These are phyloP conservation scores for Micromys minutus DNA, from an alignment of 2,113 vertebrate genomes.

Conservation along the genomic window DNA sequence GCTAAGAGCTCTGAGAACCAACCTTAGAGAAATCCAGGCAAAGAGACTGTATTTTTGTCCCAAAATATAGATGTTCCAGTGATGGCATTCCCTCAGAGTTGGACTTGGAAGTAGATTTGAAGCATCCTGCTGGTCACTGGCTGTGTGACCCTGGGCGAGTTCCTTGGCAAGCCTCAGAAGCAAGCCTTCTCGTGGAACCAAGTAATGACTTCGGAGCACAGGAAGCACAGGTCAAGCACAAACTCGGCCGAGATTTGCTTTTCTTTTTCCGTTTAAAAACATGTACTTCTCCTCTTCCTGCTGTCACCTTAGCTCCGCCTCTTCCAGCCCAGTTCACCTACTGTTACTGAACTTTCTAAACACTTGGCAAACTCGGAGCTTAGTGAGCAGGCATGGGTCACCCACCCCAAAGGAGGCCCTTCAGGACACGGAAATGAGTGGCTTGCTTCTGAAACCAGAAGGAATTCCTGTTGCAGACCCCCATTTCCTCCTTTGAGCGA, in stretches of 20 bases:
- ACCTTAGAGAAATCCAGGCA: background rate
- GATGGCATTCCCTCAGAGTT: background rate
- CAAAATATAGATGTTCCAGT: background rate
- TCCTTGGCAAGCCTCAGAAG: background rate
- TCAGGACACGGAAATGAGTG: background rate
- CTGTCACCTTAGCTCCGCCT: background rate
- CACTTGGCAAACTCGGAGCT: background rate
- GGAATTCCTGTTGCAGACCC: background rate
- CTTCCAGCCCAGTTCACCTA: background rate
- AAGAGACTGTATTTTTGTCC: background rate
- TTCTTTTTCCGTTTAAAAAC: background rate
- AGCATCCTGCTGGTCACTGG: background rate
- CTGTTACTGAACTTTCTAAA: background rate
- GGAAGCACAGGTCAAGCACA: background rate
- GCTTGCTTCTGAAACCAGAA: background rate
- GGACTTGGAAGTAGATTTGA: background rate
- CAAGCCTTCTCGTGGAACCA: background rate
- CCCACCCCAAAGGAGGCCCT: conserved; percentile 46
- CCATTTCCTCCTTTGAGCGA: background rate
- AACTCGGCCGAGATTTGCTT: background rate
- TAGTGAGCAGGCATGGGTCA: fast-evolving
- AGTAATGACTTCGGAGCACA: background rate
- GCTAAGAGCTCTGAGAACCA: background rate
- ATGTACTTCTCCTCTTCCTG: background rate
- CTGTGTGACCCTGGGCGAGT: background rate